Conservation (phyloP, 2,113 vertebrate genomes). For the Xenotilapia leptura region DNA sequence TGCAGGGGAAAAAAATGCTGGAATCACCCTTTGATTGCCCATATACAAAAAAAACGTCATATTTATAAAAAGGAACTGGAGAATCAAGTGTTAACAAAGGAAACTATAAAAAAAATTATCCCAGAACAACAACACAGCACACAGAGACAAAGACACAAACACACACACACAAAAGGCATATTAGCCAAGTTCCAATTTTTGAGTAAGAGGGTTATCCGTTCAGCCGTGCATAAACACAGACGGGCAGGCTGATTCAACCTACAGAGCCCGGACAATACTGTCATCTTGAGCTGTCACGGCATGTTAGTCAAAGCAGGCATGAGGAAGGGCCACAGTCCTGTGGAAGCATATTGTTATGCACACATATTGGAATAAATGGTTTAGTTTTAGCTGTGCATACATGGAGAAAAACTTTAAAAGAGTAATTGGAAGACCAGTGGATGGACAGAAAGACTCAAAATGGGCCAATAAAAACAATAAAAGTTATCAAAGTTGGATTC, state of each 20-base stretch:
- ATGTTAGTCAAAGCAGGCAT: constrained; percentile 52
- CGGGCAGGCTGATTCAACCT: constrained; percentile 15
- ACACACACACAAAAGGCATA: background rate
- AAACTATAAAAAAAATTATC: background rate
- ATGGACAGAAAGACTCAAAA: background rate
- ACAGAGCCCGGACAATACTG: constrained; percentile 42
- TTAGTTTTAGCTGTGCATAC: background rate
- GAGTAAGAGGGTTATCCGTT: background rate
- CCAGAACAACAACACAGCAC: background rate
- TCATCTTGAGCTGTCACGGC: constrained; percentile 62
- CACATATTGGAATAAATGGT: background rate
- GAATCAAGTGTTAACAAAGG: background rate
- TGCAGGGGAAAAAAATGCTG: background rate
- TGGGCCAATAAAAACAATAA: background rate
- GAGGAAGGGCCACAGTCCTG: background rate
- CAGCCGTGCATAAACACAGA: constrained; percentile 22
- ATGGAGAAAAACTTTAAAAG: background rate
- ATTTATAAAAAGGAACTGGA: background rate
- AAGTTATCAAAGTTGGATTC: background rate
- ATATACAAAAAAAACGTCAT: fast-evolving
- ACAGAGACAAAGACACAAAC: background rate
- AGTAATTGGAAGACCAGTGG: background rate
- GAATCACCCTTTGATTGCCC: background rate
- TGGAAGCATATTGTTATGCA: constrained; percentile 12
- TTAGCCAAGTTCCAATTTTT: background rate